Evolutionary conservation across 2,888 invertebrate genomes (phyloP), one percentile per base, ranked within the genome.

Genomic region (Nasonia oneida): DNA sequence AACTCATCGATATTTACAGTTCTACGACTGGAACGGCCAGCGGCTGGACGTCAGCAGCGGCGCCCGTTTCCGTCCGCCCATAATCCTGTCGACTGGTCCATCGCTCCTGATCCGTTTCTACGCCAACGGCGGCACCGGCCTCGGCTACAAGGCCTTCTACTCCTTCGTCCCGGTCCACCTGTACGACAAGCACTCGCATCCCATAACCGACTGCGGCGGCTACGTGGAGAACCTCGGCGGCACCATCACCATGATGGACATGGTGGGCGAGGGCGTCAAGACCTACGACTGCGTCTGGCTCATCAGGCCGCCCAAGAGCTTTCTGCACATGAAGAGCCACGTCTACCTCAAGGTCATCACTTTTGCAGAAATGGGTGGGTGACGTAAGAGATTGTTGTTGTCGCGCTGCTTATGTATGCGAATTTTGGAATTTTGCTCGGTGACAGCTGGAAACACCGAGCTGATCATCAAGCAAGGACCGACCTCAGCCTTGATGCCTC

Each of bases 181-280:
- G 12, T 90, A 91, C 85, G 93, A 93, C 67, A 92, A 91, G 82
- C 90, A 92, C 47, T 88, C 91, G 29, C 91, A 92, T 42, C 93
- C 93, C 61, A 92, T 94, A 89, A 89, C 92, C 94, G 96, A 96
- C 92, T 96, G 96, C 90, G 96, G 96, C 39, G 96, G 96, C 75
- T 95, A 95, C 92, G 96, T 96, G 1, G 95, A 95, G 87, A 96
- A 96, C 89, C 94, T 95, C 18, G 96, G 96, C 3, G 96, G 96
- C 0, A 95, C 95, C 18, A 96, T 96, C 79, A 96, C 96, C 2
- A 96, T 96, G 96, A 96, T 96, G 95, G 95, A 96, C 89, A 96
- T 96, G 96, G 94, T 95, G 18, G 94, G 94, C 73, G 95, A 95
- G 85, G 93, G 94, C 2, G 94, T 94, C 0, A 94, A 95, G 78